A percentile compares a stretch with the other conserved stretches of the same genome.
phyloP scores from a whole-genome alignment of 1,140 invertebrate genomes.

The Hyles vespertilio region DNA sequence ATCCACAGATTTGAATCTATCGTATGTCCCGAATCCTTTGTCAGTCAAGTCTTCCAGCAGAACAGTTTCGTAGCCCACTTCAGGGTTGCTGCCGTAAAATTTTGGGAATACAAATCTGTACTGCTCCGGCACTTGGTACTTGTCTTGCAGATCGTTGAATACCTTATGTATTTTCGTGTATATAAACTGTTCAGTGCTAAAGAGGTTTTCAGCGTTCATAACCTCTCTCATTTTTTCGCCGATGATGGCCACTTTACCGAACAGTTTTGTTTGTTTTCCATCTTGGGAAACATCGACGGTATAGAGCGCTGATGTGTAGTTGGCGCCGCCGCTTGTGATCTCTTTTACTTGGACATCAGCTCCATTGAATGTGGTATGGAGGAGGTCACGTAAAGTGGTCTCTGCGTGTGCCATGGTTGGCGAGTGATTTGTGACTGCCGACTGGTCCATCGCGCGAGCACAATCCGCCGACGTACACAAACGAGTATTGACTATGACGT shows the following conservation, averaged over 20 bases:
- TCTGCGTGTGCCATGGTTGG: not conserved
- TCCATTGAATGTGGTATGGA: not conserved
- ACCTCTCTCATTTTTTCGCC: conserved; percentile 22
- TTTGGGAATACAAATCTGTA: conserved; percentile 41
- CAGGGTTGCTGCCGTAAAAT: conserved; percentile 31
- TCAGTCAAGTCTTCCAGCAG: conserved; percentile 43
- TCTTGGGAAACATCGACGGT: not conserved
- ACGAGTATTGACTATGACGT: no score
- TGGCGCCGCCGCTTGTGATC: conserved; percentile 7
- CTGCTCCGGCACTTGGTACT: conserved; percentile 24
- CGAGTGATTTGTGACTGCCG: not conserved
- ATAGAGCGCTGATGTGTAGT: conserved; percentile 8
- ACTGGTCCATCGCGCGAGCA: no score
- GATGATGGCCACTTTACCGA: conserved; percentile 45
- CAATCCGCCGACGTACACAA: no score
- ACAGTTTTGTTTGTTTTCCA: conserved; percentile 7
- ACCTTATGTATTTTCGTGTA: conserved; percentile 37
- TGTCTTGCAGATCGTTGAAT: conserved; percentile 37
- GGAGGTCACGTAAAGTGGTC: not conserved
- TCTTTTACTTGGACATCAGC: not conserved
- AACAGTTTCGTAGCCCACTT: conserved; percentile 33
- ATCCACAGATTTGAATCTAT: conserved; percentile 37
- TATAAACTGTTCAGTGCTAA: conserved; percentile 36
- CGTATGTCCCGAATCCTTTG: conserved; percentile 31
- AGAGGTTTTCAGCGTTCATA: conserved; percentile 36